Base-by-base conservation (phyloP, 2,113 vertebrate species). In the Centropus bengalensis region DNA sequence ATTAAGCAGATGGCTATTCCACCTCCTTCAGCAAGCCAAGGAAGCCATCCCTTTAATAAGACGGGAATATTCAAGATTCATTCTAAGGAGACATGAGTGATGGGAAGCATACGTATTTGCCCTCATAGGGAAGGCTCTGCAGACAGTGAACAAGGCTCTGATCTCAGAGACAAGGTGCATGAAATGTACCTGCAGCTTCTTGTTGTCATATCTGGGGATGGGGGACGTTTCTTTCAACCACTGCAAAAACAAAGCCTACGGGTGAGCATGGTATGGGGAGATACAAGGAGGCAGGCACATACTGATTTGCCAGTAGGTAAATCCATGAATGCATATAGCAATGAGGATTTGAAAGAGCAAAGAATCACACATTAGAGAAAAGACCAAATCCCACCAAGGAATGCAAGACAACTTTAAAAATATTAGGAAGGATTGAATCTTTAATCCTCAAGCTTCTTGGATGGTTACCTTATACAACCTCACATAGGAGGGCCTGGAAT, bases 201-300 rank as follows among this genome's bases (percentile, higher is more conserved):
- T 2, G 0, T 68, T 66, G 58, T 33, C 6, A 1, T 33, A 22
- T 21, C 18, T n/a, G 32, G 23, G 44, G 14, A 8, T 6, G 23
- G 12, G 14, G 44, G 27, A 42, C 63, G 30, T 54, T 17, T 51
- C 58, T 55, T 59, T 24, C 51, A 44, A 10, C 21, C 45, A 40
- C 2, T 1, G 42, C 40, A 51, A 67, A 71, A 5, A 9, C 52
- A 63, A 59, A 59, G 54, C 6, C 28, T 22, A 1, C 0, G 5
- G 19, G n/a, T 20, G 44, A 54, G 33, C 30, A 2, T 2, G 17
- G n/a, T 32, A 51, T n/a, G 42, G 19, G 38, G 52, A n/a, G 21
- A 71, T 4, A 30, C 23, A 28, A 52, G 18, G 23, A 45, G 26
- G 54, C 22, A 7, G 71, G 8, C 24, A 28, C 20, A 12, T 28